A percentile compares a stretch with the other conserved stretches of the same genome.
These are phyloP conservation scores for Sepioteuthis lessoniana DNA, from an alignment of 2,888 invertebrate species.

Conservation along the genomic window DNA sequence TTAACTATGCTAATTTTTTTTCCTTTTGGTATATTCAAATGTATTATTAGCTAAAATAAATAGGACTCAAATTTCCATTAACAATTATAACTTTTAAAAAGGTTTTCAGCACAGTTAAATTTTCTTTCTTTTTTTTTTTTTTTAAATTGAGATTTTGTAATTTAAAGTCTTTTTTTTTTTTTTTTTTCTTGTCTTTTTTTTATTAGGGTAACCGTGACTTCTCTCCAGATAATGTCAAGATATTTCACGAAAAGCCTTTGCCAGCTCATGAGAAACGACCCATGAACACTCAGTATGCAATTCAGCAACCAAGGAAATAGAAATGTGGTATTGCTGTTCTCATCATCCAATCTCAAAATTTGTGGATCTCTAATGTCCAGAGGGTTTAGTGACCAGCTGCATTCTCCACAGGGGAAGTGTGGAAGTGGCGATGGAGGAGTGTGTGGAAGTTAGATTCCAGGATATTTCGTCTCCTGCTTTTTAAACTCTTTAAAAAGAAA, in stretches of 20 bases:
- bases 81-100: no score
- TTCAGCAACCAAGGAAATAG: slow-evolving; percentile 66
- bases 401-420: background rate
- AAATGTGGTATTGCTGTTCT: background rate
- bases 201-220: slow-evolving; percentile 86
- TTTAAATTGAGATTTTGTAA: no score
- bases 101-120: no score
- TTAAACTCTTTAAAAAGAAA: no score
- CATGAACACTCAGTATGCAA: slow-evolving; percentile 73
- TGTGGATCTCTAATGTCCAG: background rate
- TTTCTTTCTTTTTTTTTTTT: no score
- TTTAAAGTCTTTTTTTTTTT: no score
- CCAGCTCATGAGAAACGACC: slow-evolving; percentile 81
- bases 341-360: background rate
- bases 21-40: no score
- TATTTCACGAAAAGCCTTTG: slow-evolving; percentile 86
- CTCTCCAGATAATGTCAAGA: slow-evolving; percentile 89
- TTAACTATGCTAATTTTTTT: no score
- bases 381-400: background rate
- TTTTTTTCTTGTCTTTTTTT: background rate
- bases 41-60: no score
- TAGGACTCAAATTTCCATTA: no score
- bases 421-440: no score
- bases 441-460: background rate
- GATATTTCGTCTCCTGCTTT: background rate